Evolutionary conservation across 2,113 vertebrate species (phyloP).

Genomic region (Callionymus lyra): DNA sequence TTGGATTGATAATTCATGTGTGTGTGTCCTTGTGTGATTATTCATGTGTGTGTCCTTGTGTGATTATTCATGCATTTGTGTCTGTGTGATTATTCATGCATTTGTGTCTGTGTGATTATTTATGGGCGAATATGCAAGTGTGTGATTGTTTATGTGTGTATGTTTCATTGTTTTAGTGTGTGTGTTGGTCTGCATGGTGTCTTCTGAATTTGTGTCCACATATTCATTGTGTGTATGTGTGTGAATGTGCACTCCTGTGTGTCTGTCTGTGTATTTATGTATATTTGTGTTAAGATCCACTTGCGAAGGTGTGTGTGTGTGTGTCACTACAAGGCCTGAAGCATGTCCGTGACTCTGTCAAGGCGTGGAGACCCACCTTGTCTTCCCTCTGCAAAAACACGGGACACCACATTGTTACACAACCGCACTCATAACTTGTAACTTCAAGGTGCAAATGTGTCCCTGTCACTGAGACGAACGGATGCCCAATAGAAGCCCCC

Average conservation of each 20-base stretch:
- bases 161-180: no score
- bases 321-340: conserved; percentile 48
- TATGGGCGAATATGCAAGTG: no score
- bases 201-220: no score
- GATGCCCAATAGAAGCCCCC: conserved; percentile 32
- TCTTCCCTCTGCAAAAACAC: conserved; percentile 74
- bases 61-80: no score
- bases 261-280: no score
- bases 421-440: background rate
- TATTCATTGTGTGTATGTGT: no score
- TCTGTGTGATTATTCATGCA: no score
- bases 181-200: no score
- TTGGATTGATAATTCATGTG: conserved; percentile 49
- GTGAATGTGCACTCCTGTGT: no score
- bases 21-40: conserved; percentile 15
- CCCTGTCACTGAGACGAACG: conserved; percentile 23
- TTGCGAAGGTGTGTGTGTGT: conserved; percentile 1
- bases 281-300: no score
- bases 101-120: no score
- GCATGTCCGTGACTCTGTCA: conserved; percentile 61
- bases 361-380: conserved; percentile 69
- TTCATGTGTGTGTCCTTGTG: conserved; percentile 9
- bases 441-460: conserved; percentile 10
- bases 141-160: no score
- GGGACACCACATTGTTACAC: conserved; percentile 64